phyloP scores from a whole-genome alignment of 1,140 invertebrate species.

The Acromyrmex echinatior region DNA sequence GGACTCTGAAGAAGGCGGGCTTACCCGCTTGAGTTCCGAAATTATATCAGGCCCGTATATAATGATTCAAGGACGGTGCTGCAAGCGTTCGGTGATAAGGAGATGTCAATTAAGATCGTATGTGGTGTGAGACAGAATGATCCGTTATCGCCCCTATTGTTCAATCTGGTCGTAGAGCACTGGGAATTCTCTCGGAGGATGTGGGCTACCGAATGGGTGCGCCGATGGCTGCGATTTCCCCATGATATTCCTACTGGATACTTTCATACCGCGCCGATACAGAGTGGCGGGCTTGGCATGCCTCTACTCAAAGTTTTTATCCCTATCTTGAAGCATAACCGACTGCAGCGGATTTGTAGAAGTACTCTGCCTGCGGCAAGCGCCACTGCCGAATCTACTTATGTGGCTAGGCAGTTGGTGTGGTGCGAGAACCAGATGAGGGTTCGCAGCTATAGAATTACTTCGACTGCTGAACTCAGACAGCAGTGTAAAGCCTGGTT shows the following conservation, averaged over 20 bases:
- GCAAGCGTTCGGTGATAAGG: background rate
- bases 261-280: slow-evolving; percentile 65
- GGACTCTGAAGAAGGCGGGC: background rate
- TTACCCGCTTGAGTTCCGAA: background rate
- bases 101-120: slow-evolving; percentile 35
- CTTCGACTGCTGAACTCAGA: background rate
- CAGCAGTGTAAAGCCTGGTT: slow-evolving; percentile 5
- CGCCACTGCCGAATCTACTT: slow-evolving; percentile 62
- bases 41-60: slow-evolving; percentile 63
- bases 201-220: background rate
- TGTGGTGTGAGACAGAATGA: slow-evolving; percentile 78
- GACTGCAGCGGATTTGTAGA: too few species aligned
- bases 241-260: slow-evolving; percentile 59
- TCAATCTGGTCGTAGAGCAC: slow-evolving; percentile 72
- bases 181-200: background rate
- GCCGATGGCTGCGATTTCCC: slow-evolving; percentile 63
- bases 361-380: slow-evolving; percentile 29
- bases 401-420: slow-evolving; percentile 5
- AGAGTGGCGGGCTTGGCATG: slow-evolving; percentile 47
- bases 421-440: slow-evolving; percentile 43
- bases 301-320: too few species aligned
- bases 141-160: slow-evolving; percentile 75
- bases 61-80: slow-evolving; percentile 38
- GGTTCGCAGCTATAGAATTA: background rate
- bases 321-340: too few species aligned